Conservation (phyloP, 2,797 vertebrate species). For the Melopsittacus undulatus region DNA sequence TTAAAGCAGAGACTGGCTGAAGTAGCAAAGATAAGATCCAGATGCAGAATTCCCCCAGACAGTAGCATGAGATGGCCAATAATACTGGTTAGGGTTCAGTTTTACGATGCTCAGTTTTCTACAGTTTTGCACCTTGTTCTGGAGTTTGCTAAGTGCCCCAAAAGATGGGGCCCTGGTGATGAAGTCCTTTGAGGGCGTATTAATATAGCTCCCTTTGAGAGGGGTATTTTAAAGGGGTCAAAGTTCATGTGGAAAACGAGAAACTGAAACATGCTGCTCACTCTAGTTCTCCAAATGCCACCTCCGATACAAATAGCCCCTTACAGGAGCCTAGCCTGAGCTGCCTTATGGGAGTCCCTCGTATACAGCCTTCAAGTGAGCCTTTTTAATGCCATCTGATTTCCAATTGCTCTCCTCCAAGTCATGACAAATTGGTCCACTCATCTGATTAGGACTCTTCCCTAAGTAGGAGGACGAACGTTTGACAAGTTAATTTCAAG, state of each 20-base stretch:
- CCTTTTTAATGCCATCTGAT: neutral
- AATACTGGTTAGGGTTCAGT: neutral
- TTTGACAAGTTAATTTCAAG: constrained; percentile 63
- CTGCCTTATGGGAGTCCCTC: neutral
- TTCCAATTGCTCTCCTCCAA: neutral
- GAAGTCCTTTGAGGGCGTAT: neutral
- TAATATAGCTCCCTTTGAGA: neutral
- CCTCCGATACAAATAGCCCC: neutral
- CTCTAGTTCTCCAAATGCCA: neutral
- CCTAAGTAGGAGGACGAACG: neutral
- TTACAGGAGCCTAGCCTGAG: neutral
- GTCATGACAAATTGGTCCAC: constrained; percentile 32
- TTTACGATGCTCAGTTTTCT: neutral
- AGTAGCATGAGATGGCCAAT: neutral
- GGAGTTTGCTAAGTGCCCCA: neutral
- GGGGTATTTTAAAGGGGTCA: neutral
- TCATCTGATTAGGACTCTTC: constrained; percentile 23
- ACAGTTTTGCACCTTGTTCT: neutral
- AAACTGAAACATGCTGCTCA: fast-evolving
- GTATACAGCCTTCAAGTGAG: neutral
- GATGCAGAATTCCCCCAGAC: neutral
- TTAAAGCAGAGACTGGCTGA: neutral
- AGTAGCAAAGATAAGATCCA: neutral
- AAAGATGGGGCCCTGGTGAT: neutral
- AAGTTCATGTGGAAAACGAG: neutral